Percentiles rank a stretch among this genome's conserved stretches.
Conservation (phyloP, 2,797 vertebrate species). For the Cynopterus sphinx region DNA sequence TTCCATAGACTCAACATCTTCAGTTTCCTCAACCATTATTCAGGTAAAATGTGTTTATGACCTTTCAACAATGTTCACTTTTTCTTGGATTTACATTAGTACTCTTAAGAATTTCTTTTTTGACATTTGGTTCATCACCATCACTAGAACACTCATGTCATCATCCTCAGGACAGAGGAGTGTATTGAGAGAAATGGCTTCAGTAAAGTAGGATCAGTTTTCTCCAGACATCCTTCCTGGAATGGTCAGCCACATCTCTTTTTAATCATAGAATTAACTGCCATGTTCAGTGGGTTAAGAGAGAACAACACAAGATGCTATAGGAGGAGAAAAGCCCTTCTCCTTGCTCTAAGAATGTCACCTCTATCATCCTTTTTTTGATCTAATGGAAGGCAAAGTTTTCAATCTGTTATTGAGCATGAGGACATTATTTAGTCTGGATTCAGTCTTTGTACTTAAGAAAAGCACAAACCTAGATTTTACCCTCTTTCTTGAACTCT, state of each 20-base stretch:
- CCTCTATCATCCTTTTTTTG: neutral
- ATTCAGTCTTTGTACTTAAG: neutral
- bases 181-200: neutral
- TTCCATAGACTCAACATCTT: neutral
- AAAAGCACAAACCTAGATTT: neutral
- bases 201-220: neutral
- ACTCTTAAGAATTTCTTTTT: neutral
- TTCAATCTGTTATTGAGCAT: neutral
- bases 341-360: neutral
- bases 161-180: neutral
- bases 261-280: neutral
- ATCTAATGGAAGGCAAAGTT: neutral
- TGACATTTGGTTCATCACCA: neutral
- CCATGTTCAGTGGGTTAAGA: neutral
- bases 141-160: neutral
- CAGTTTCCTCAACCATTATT: neutral
- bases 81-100: neutral
- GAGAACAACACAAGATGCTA: neutral
- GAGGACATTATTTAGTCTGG: neutral
- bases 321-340: neutral
- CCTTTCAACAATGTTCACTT: neutral
- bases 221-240: neutral
- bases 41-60: neutral
- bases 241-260: neutral
- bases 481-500: neutral